Percentiles rank a stretch among this genome's conserved stretches.
Conservation (phyloP, 2,797 vertebrate genomes). For the Chrosomus eos region DNA sequence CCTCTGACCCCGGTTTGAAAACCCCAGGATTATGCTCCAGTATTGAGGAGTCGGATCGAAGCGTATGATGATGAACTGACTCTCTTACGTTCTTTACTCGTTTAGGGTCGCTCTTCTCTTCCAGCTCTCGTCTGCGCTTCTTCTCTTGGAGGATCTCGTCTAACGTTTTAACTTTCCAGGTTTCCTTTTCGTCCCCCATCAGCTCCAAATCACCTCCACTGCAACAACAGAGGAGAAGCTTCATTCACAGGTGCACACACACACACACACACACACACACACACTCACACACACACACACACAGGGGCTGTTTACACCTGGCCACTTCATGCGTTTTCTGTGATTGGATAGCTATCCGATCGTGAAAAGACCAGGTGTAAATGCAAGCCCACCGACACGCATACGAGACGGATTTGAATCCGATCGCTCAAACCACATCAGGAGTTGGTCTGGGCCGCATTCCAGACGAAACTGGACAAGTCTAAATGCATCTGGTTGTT, state of each 20-base stretch:
- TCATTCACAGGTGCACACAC: background rate
- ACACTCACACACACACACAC: too few species aligned
- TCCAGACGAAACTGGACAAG: too few species aligned
- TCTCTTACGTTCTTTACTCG: slow-evolving; percentile 87
- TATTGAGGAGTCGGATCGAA: background rate
- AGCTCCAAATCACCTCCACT: slow-evolving; percentile 80
- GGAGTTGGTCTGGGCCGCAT: too few species aligned
- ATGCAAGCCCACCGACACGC: too few species aligned
- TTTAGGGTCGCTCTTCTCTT: slow-evolving; percentile 91
- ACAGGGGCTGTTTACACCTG: too few species aligned
- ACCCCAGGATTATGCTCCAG: background rate
- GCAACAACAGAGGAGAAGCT: background rate
- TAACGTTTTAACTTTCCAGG: slow-evolving; percentile 99
- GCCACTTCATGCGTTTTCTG: too few species aligned
- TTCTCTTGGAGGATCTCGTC: slow-evolving; percentile 99
- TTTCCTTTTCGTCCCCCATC: slow-evolving; percentile 99
- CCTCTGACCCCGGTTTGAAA: background rate
- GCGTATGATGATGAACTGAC: background rate
- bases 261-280: too few species aligned
- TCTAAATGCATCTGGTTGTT: too few species aligned
- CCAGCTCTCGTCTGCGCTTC: slow-evolving; percentile 94
- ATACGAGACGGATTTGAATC: too few species aligned
- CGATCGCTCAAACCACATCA: too few species aligned
- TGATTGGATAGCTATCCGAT: too few species aligned
- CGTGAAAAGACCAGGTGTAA: too few species aligned